Evolutionary conservation across 2,888 invertebrate genomes (phyloP).

Genomic region (Drosophila anomelani): DNA sequence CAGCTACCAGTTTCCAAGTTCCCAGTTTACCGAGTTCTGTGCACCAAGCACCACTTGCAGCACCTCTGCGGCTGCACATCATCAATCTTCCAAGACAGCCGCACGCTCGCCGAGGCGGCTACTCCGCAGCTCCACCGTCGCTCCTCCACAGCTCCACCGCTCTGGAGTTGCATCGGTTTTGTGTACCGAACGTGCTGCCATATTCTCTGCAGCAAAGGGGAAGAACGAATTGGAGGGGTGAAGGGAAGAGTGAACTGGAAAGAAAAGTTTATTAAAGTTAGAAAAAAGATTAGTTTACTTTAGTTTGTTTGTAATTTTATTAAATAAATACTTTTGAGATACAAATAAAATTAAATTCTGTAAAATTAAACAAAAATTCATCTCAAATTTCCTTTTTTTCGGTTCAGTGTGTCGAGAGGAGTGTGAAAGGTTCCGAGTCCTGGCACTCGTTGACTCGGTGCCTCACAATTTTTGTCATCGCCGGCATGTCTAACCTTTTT

Average conservation of each 20-base stretch:
- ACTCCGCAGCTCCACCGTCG: not conserved
- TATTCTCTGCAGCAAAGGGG: constrained; percentile 54
- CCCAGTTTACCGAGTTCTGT: not conserved
- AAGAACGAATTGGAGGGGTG: not conserved
- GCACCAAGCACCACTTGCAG: constrained; percentile 29
- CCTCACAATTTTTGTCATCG: constrained; percentile 67
- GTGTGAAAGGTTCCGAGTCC: constrained; percentile 18
- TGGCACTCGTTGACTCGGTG: constrained; percentile 29
- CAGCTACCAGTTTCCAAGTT: not conserved
- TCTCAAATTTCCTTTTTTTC: not conserved
- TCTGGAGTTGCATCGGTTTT: constrained; percentile 44
- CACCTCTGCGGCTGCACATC: constrained; percentile 65
- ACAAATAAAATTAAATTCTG: no score
- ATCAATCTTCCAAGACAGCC: constrained; percentile 77
- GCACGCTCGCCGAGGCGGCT: constrained; percentile 15
- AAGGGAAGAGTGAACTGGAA: not conserved
- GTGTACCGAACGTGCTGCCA: constrained; percentile 75
- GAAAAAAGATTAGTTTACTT: not conserved
- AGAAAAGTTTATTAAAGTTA: not conserved
- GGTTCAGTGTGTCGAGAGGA: not conserved
- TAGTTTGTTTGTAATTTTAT: no score
- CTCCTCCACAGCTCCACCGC: constrained; percentile 8
- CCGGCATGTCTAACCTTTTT: constrained; percentile 62
- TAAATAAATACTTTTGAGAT: not conserved
- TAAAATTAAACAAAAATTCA: no score